Base-by-base conservation (phyloP, 2,888 invertebrate species). In the Gymnosoma rotundatum region DNA sequence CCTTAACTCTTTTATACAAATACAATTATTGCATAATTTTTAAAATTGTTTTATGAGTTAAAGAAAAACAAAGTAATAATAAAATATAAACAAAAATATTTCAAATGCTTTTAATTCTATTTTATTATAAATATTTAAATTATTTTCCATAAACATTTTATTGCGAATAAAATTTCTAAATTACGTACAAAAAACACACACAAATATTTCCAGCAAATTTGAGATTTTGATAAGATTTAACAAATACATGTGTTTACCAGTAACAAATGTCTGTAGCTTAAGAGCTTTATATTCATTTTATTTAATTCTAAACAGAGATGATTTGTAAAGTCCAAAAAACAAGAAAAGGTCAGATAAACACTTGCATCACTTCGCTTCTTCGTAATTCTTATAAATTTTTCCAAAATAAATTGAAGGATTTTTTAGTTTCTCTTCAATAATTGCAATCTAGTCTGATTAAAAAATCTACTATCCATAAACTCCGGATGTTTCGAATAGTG, bases 31-130 rank as follows among this genome's bases (percentile, higher is more conserved):
- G 18, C 67, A 36, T 67, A 20, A 60, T 48, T 58, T 66, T 38
- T 20, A 72, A 79, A 66, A 32, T 64, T 84, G 81, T 78, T 81
- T 78, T 73, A 81, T 78, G 74, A 84, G 73, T 84, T 84, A 38
- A 66, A 79, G 7, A 75, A 63, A 36, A 72, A 78, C 78, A 58
- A 83, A 32, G 6, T 25, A 5, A 32, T 32, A 32, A 66, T 64
- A 66, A 66, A 74, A 69, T 45, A 18, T 25, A 76, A 61, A 45
- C 5, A 63, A 73, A 73, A 60, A 64, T 56, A 56, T 58, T 72
- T 69, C 42, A 48, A 72, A 70, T 18, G 21, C 21, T 42, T 78
- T 64, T 48, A 20, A 32, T 78, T 67, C 18, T 69, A 38, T 21
- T 70, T 38, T 54, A 20, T 64, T 58, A 12, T 0, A 66, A 74